Evolutionary conservation across 2,113 vertebrate species (phyloP).

Genomic region (Ailuropoda melanoleuca): DNA sequence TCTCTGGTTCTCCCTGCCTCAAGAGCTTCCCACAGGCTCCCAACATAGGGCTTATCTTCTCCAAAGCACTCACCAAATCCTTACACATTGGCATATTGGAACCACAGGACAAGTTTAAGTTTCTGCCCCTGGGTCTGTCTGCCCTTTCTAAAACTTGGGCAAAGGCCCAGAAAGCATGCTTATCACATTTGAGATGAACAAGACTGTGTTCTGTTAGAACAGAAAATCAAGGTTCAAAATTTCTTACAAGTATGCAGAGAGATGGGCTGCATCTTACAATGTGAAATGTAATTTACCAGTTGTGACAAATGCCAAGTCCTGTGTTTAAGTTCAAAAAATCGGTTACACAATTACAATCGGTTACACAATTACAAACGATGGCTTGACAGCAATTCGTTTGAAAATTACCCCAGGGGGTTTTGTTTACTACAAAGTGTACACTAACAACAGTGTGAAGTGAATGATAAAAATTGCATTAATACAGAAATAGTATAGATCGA

Average conservation of each 20-base stretch:
- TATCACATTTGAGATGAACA: not conserved
- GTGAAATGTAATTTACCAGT: slow-evolving; percentile 46
- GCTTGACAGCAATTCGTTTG: slow-evolving; percentile 53
- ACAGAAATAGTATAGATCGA: slow-evolving; percentile 18
- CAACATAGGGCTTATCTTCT: not conserved
- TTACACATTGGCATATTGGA: not conserved
- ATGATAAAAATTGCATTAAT: slow-evolving; percentile 51
- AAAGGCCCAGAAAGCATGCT: not conserved
- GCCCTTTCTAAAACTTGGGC: not conserved
- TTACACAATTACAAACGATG: slow-evolving; percentile 40
- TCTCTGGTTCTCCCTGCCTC: not conserved
- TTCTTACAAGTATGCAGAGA: not conserved
- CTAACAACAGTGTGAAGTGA: slow-evolving; percentile 29
- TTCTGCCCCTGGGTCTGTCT: not conserved
- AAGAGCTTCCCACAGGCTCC: not conserved
- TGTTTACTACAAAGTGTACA: slow-evolving; percentile 37
- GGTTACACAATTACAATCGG: slow-evolving; percentile 33
- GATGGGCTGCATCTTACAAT: not conserved
- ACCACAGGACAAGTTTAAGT: not conserved
- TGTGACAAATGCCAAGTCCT: slow-evolving; percentile 47
- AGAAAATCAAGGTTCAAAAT: slow-evolving; percentile 20
- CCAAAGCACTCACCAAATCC: not conserved
- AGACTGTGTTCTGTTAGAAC: not conserved
- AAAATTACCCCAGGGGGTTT: slow-evolving; percentile 29
- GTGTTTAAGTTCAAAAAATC: slow-evolving; percentile 63